Conservation (phyloP, 2,113 vertebrate genomes). For the Pogonocichla stellata region DNA sequence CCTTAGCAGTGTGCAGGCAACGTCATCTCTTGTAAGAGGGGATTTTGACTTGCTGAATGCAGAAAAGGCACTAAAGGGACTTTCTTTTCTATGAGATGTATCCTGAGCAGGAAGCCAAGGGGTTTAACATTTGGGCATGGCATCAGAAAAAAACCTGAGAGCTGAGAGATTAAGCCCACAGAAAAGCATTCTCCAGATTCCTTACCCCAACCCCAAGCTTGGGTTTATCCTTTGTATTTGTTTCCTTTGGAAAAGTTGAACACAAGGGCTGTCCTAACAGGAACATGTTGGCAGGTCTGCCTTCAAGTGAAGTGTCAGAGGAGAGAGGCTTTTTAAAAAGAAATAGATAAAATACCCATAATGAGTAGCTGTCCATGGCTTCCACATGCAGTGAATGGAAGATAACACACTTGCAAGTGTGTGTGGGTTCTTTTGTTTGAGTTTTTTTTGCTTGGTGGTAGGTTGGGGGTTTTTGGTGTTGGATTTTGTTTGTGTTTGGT, state of each 20-base stretch:
- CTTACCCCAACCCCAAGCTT: not conserved
- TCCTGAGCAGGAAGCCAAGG: not conserved
- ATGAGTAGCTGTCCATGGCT: fast-evolving
- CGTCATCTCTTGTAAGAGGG: not conserved
- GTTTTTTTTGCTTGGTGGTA: not conserved
- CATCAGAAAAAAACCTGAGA: not conserved
- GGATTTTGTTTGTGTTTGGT: not conserved
- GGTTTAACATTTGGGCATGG: not conserved
- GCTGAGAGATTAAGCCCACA: not conserved
- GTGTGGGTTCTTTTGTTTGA: not conserved
- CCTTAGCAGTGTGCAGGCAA: not conserved
- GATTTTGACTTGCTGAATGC: not conserved
- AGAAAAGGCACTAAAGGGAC: not conserved
- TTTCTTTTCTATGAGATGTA: not conserved
- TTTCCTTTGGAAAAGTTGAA: not conserved
- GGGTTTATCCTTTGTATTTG: not conserved
- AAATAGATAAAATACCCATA: not conserved
- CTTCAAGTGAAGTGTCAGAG: not conserved
- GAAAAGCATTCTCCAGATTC: not conserved
- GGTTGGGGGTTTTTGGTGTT: not conserved
- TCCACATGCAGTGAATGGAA: not conserved
- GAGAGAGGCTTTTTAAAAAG: not conserved
- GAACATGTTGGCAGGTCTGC: not conserved
- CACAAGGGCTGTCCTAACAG: not conserved
- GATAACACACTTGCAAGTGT: not conserved